phyloP scores from a whole-genome alignment of 1,140 invertebrate species.

The Neomicropteryx cornuta region DNA sequence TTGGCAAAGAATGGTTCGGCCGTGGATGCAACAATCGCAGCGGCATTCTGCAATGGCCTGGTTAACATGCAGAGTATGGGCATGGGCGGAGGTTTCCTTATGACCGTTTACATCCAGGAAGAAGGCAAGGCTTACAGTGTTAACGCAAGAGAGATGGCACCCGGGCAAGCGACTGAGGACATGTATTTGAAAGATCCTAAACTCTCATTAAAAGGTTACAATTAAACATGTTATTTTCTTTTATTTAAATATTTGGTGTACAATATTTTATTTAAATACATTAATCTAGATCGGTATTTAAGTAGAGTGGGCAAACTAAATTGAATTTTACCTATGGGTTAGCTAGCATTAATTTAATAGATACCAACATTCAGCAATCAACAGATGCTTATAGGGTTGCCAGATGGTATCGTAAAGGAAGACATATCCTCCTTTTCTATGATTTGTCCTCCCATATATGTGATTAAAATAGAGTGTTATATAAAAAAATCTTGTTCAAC shows the following conservation, averaged over 20 bases:
- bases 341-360: too few relatives aligned
- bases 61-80: constrained; percentile 80
- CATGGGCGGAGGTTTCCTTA: constrained; percentile 76
- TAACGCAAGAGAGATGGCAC: constrained; percentile 73
- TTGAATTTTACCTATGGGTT: too few relatives aligned
- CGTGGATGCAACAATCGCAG: constrained; percentile 75
- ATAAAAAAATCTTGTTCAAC: too few relatives aligned
- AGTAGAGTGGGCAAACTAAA: not conserved
- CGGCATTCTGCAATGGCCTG: constrained; percentile 77
- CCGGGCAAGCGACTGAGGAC: constrained; percentile 46
- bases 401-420: too few relatives aligned
- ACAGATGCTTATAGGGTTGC: too few relatives aligned
- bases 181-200: constrained; percentile 52
- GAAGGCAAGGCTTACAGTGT: constrained; percentile 53
- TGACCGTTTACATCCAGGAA: constrained; percentile 67
- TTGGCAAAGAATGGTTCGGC: constrained; percentile 70
- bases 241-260: too few relatives aligned
- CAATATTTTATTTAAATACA: too few relatives aligned
- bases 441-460: too few relatives aligned
- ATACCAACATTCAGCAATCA: too few relatives aligned
- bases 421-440: too few relatives aligned
- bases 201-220: constrained; percentile 26
- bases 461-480: too few relatives aligned
- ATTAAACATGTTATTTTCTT: too few relatives aligned
- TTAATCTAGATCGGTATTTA: constrained; percentile 15